Evolutionary conservation across 2,888 invertebrate species (phyloP).

Genomic region (Trissoscelio sp.): DNA sequence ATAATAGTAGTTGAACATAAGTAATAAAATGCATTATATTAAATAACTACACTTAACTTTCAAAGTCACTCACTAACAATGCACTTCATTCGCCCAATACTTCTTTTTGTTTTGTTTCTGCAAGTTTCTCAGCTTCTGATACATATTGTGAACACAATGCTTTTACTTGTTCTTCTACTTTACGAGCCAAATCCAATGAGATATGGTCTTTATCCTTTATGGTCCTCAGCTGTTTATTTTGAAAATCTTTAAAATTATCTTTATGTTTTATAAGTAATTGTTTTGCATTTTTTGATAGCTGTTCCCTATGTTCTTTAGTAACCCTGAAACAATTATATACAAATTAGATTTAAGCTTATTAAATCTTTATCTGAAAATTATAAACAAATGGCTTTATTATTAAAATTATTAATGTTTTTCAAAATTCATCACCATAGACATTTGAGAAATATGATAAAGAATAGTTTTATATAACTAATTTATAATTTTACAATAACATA

Average conservation of each 20-base stretch:
- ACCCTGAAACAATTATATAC: constrained; percentile 85
- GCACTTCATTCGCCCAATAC: constrained; percentile 85
- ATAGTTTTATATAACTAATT: no score
- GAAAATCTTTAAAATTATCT: constrained; percentile 90
- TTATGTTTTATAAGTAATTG: constrained; percentile 91
- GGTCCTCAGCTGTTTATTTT: constrained; percentile 89
- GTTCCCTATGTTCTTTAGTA: constrained; percentile 96
- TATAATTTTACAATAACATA: no score
- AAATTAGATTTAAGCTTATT: no score
- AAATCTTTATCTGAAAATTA: no score
- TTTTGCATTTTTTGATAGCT: constrained; percentile 94
- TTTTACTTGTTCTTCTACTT: constrained; percentile 88
- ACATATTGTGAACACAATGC: constrained; percentile 89
- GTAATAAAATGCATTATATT: no score
- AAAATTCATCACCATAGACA: no score
- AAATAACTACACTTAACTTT: no score
- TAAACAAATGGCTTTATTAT: no score
- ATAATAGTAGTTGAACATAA: no score
- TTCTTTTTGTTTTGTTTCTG: constrained; percentile 90
- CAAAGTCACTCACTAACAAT: not conserved
- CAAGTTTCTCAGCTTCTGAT: constrained; percentile 86
- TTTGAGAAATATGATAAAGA: no score
- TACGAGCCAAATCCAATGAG: constrained; percentile 88
- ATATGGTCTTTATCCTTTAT: constrained; percentile 88
- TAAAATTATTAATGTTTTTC: no score